phyloP scores from a whole-genome alignment of 2,888 invertebrate genomes.

The Camptogramma bilineatum region DNA sequence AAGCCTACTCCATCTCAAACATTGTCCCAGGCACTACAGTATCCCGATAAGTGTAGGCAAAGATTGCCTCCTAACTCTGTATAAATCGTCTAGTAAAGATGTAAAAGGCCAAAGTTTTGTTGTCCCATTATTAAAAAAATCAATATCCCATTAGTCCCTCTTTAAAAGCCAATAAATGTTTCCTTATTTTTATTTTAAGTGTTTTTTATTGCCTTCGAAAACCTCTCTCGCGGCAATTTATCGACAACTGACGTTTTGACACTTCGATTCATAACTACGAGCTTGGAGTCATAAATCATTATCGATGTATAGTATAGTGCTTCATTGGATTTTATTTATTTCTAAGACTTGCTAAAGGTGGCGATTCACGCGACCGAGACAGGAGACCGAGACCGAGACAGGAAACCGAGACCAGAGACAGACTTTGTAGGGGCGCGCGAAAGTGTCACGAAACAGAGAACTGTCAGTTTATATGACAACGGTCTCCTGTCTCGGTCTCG shows the following conservation, averaged over 20 bases:
- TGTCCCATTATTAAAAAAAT: background rate
- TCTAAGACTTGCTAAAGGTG: background rate
- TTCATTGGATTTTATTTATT: background rate
- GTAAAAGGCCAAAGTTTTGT: background rate
- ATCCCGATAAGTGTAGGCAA: too few relatives aligned
- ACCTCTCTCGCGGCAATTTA: conserved; percentile 43
- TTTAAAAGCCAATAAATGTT: conserved; percentile 40
- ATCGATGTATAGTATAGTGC: background rate
- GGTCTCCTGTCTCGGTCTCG: too few relatives aligned
- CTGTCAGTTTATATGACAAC: too few relatives aligned
- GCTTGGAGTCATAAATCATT: conserved; percentile 7
- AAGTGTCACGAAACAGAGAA: too few relatives aligned
- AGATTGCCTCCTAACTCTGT: too few relatives aligned
- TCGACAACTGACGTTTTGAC: conserved; percentile 44
- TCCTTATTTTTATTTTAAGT: conserved; percentile 30
- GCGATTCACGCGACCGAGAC: too few relatives aligned
- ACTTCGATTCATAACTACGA: conserved; percentile 40
- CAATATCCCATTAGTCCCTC: conserved; percentile 7
- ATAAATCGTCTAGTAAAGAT: too few relatives aligned
- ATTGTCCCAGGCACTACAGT: too few relatives aligned
- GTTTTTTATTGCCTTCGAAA: conserved; percentile 44
- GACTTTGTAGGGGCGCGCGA: too few relatives aligned
- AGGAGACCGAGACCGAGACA: too few relatives aligned
- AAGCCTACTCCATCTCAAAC: too few relatives aligned
- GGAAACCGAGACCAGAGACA: too few relatives aligned